Evolutionary conservation across 1,140 invertebrate genomes (phyloP), one percentile per base, ranked within the genome.

Genomic region (Steinernema khuongi): DNA sequence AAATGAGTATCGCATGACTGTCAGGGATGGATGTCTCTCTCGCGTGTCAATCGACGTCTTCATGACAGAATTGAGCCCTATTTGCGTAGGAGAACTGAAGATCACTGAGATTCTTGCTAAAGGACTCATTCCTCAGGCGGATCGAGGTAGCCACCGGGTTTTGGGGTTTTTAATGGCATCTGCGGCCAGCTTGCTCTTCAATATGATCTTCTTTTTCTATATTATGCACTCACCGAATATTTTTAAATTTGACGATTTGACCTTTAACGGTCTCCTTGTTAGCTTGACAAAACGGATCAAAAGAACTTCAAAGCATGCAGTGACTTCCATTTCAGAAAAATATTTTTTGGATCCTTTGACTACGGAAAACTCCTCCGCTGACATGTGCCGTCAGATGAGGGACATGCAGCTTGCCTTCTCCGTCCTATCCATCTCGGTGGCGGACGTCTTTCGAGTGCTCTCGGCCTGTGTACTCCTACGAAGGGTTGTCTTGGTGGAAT

Each of bases 351-450:
- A 2, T 60, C 14, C 7, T 11, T 4, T 60, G 4, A 60, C 4
- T 26, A 7, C 11, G 14, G 50, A 60, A 60, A 26, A 60, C 50
- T 11, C 50, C 22, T 17, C 50, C 11, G 50, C 22, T 11, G 50
- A 60, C 50, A 4, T 60, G 11, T 26, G 50, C 19, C 7, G 50
- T 14, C 50, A 60, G 26, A 60, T 60, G 50, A 7, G 50, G 2
- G 50, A 60, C 50, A 60, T 60, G 14, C 50, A 60, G 22, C 50
- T 60, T 22, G 50, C 50, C 4, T 60, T 60, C 26, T 60, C 50
- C 22, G 19, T 60, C 4, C 50, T 60, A n/a, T 60, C 50, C 4
- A 60, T 60, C 7, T 60, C 50, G 19, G 7, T 22, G 4, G 4
- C 7, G 7, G 50, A 60, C 22, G 50, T 60, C 2, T 60, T 60